Conservation (phyloP, 2,113 vertebrate genomes). For the Dipodomys merriami region DNA sequence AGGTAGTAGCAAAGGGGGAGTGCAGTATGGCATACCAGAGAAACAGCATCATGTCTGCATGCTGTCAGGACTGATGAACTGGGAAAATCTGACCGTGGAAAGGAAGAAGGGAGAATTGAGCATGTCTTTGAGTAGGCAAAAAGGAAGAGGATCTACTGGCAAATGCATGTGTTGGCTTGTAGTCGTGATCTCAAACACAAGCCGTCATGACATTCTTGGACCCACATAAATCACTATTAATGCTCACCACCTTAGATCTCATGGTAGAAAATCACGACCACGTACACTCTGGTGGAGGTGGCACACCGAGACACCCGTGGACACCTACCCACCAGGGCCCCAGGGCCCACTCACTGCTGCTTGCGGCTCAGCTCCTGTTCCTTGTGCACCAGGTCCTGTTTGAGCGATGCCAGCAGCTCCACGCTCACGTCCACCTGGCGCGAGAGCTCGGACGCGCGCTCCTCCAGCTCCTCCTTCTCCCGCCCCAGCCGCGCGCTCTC, state of each 20-base stretch:
- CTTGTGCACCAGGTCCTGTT: conserved; percentile 98
- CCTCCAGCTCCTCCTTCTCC: conserved; percentile 98
- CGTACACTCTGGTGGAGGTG: neutral
- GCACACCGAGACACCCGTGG: neutral
- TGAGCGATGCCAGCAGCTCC: conserved; percentile 98
- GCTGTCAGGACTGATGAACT: neutral
- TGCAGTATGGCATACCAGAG: neutral
- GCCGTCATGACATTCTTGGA: neutral
- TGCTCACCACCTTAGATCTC: neutral
- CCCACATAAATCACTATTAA: neutral
- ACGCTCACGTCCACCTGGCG: conserved; percentile 98
- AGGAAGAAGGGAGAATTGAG: neutral
- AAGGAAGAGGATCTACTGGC: neutral
- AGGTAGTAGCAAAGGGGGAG: neutral
- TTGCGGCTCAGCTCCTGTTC: conserved; percentile 97
- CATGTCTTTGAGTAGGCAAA: neutral
- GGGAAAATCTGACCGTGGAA: neutral
- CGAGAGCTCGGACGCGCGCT: conserved; percentile 95
- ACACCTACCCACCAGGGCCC: neutral
- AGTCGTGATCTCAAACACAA: neutral
- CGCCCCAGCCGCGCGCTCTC: conserved; percentile 94
- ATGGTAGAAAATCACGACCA: neutral
- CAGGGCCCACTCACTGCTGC: conserved; percentile 93
- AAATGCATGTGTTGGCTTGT: neutral
- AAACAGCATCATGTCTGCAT: neutral